These are phyloP conservation scores for Pogonognathellus flavescens DNA, from an alignment of 1,140 invertebrate species.

Conservation along the genomic window DNA sequence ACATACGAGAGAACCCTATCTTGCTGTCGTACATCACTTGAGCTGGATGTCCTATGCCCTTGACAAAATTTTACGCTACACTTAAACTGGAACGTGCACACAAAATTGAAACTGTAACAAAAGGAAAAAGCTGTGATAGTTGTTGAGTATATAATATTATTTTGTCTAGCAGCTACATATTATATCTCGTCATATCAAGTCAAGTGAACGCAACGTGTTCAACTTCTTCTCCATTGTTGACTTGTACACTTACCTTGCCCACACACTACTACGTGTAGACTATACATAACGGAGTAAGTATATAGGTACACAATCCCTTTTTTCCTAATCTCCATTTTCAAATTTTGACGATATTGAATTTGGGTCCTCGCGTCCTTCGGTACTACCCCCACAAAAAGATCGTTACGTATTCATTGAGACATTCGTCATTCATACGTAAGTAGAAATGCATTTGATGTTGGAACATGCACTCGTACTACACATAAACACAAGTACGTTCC, in stretches of 20 bases:
- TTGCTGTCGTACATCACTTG: neutral
- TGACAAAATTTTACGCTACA: constrained; percentile 27
- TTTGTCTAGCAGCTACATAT: neutral
- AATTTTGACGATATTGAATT: too few species aligned
- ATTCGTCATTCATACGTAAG: too few species aligned
- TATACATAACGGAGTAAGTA: too few species aligned
- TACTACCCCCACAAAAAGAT: too few species aligned
- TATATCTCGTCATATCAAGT: neutral
- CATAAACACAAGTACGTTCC: too few species aligned
- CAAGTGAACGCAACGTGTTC: neutral
- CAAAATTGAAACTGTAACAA: constrained; percentile 10
- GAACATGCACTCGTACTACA: too few species aligned
- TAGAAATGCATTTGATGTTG: too few species aligned
- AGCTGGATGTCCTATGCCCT: neutral
- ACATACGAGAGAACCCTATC: neutral
- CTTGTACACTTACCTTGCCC: neutral
- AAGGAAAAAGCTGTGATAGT: neutral
- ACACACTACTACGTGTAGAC: too few species aligned
- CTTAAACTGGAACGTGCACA: constrained; percentile 22
- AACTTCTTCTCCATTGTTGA: neutral
- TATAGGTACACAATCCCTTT: too few species aligned
- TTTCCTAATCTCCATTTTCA: too few species aligned
- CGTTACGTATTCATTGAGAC: too few species aligned
- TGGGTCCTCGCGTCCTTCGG: too few species aligned
- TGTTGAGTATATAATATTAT: neutral